Base-by-base conservation (phyloP, 2,113 vertebrate species). In the Heterochromis multidens region DNA sequence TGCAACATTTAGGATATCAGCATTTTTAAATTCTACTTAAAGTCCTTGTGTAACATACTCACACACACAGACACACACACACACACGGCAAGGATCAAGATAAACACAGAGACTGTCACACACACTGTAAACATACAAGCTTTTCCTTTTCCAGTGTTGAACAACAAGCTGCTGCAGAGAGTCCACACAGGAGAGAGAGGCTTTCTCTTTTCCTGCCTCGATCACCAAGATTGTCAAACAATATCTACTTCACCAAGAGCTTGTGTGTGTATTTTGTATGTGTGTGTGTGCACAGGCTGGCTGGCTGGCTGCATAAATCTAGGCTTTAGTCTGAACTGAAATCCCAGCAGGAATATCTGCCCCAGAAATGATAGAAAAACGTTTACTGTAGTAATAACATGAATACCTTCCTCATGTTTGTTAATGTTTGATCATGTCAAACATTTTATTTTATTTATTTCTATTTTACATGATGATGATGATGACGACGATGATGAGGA, bases 171-270 rank as follows among this genome's bases (percentile, higher is more conserved):
- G 79, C 85, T 56, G 43, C 80, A 85, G 65, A 82, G 56, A 35
- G 43, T 81, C 31, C 46, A 79, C 61, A 70, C 12, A 58, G 33
- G 59, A 81, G 62, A 61, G 49, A 80, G 78, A 78, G 33, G 29
- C 43, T 25, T 31, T 60, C 49, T 74, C 79, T 17, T 77, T 16
- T 23, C 65, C 56, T 13, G 40, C 63, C 19, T 58, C 57, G 4
- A 46, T 77, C 79, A 77, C 17, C 40, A 4, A 82, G 29, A 49
- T 2, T 82, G 86, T 90, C 89, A 90, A 88, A 90, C 89, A 90
- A 29, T 7, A 56, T 90, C n/a, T 62, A 46, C 46, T 37, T 90
- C 88, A 52, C 43, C 25, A 21, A 13, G 65, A 29, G 23, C 17
- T 9, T 43, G 13, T 17, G 31, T 13, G 29, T 33, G 59, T 19